phyloP scores from a whole-genome alignment of 2,113 vertebrate genomes.

The Psettodes erumei region DNA sequence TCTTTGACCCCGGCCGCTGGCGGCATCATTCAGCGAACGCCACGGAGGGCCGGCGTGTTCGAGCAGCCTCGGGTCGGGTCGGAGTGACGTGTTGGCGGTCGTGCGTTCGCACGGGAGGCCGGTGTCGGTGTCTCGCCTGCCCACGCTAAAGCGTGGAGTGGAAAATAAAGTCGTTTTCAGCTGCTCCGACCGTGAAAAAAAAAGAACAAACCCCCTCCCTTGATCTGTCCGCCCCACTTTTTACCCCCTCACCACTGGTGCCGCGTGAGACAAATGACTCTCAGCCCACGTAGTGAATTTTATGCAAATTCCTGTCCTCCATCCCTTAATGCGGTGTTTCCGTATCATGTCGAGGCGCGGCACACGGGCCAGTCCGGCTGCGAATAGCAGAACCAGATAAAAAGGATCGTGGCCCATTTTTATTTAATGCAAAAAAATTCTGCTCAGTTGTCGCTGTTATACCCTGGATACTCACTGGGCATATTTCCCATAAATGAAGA shows the following conservation, averaged over 20 bases:
- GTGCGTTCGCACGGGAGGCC: too few species aligned
- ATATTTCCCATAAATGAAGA: neutral
- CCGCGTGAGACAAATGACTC: neutral
- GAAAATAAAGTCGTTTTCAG: too few species aligned
- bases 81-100: too few species aligned
- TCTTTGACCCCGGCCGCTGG: neutral
- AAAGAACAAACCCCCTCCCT: neutral
- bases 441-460: neutral
- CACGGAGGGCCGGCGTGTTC: too few species aligned
- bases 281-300: neutral
- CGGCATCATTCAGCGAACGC: too few species aligned
- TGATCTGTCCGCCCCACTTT: neutral
- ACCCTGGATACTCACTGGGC: neutral
- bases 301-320: conserved; percentile 6
- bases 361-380: neutral
- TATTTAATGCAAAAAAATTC: conserved; percentile 9
- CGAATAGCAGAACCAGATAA: conserved; percentile 6
- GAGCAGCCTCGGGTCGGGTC: too few species aligned
- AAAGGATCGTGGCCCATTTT: conserved; percentile 5
- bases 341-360: neutral
- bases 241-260: neutral
- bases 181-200: too few species aligned
- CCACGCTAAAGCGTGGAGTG: too few species aligned
- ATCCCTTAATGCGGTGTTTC: conserved; percentile 1
- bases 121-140: too few species aligned